These are phyloP conservation scores for Leuctra nigra DNA, from an alignment of 2,888 invertebrate species.

Conservation along the genomic window DNA sequence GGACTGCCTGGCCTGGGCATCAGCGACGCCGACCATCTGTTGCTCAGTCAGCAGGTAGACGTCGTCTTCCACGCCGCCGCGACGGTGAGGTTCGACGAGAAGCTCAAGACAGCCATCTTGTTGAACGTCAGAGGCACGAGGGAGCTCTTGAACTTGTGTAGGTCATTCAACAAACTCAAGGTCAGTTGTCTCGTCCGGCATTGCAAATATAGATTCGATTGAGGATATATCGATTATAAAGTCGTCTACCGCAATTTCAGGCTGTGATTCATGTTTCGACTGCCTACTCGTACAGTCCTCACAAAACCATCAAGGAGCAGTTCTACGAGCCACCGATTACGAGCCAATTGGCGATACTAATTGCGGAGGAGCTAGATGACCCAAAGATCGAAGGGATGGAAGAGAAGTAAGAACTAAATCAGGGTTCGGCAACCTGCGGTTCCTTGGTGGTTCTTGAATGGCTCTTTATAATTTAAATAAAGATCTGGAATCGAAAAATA, in stretches of 20 bases:
- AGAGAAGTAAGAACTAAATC: not conserved
- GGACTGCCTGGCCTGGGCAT: not conserved
- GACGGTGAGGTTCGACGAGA: slow-evolving; percentile 9
- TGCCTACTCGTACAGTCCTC: slow-evolving; percentile 70
- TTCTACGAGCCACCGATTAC: slow-evolving; percentile 54
- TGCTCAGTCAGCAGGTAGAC: not conserved
- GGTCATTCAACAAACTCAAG: not conserved
- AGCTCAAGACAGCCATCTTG: not conserved
- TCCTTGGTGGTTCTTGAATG: no score
- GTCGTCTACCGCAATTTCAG: no score
- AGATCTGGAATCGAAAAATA: no score
- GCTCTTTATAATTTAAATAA: no score
- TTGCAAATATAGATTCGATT: no score
- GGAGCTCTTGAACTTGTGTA: not conserved
- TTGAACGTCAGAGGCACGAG: slow-evolving; percentile 3
- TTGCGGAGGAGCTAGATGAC: slow-evolving; percentile 43
- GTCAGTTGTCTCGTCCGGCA: no score
- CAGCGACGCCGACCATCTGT: not conserved
- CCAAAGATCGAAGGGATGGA: not conserved
- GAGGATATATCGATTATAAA: no score
- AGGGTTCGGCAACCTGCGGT: no score
- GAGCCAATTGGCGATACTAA: slow-evolving; percentile 43
- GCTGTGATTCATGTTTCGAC: slow-evolving; percentile 71
- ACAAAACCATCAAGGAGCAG: slow-evolving; percentile 55
- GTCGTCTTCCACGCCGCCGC: slow-evolving; percentile 8